These are phyloP conservation scores for Leptopilina clavipes DNA, from an alignment of 1,140 invertebrate genomes.

Conservation along the genomic window DNA sequence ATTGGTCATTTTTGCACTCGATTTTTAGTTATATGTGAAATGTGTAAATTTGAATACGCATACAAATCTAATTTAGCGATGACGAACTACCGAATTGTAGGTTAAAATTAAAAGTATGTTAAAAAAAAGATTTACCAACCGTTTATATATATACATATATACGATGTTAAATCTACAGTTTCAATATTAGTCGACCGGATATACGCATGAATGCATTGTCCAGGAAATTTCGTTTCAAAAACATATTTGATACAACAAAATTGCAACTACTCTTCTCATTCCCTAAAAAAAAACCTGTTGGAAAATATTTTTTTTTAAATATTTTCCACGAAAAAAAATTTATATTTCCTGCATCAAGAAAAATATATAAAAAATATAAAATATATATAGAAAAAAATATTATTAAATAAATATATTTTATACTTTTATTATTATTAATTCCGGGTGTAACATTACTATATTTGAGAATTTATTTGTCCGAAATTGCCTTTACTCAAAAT, in stretches of 20 bases:
- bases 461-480: too few species aligned
- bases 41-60: not conserved
- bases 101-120: not conserved
- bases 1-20: not conserved
- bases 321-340: too few species aligned
- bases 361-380: too few species aligned
- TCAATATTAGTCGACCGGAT: not conserved
- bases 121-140: slow-evolving; percentile 2
- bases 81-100: not conserved
- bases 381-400: too few species aligned
- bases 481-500: too few species aligned
- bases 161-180: not conserved
- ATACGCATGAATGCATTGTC: not conserved
- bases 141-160: not conserved
- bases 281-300: not conserved
- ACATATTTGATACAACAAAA: not conserved
- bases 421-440: too few species aligned
- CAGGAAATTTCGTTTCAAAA: slow-evolving; percentile 6
- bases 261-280: not conserved
- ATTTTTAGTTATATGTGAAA: not conserved
- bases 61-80: not conserved
- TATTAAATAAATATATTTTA: too few species aligned
- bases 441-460: too few species aligned
- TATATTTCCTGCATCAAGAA: too few species aligned
- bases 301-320: too few species aligned